Conservation (phyloP, 2,888 invertebrate genomes). For the Mesorhabditis sp. region DNA sequence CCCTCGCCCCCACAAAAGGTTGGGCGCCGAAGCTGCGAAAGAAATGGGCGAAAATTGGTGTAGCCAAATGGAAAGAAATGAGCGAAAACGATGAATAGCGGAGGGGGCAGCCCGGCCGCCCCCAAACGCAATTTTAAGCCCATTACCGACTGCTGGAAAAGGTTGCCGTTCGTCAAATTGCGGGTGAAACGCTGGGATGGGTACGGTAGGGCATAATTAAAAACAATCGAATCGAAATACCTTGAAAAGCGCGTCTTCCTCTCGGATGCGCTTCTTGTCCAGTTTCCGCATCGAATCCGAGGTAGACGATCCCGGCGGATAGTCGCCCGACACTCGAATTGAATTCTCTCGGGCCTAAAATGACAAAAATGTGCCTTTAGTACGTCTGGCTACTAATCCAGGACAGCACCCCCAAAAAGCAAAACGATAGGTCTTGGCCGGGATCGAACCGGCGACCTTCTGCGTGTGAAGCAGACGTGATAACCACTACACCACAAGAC, state of each 20-base stretch:
- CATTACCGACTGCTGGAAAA: too few species aligned
- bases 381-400: too few species aligned
- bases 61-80: too few species aligned
- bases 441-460: slow-evolving; percentile 51
- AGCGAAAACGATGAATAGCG: too few species aligned
- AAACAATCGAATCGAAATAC: slow-evolving; percentile 13
- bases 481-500: slow-evolving; percentile 50
- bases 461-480: slow-evolving; percentile 53
- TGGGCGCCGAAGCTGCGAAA: too few species aligned
- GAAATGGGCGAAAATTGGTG: too few species aligned
- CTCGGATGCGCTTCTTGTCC: slow-evolving; percentile 46
- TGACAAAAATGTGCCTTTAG: neutral
- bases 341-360: slow-evolving; percentile 3
- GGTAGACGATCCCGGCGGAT: too few species aligned
- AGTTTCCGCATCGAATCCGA: slow-evolving; percentile 25
- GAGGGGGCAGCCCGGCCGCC: too few species aligned
- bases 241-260: slow-evolving; percentile 50
- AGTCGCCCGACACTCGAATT: neutral
- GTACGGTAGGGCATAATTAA: too few species aligned
- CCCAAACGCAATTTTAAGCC: too few species aligned
- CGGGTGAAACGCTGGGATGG: slow-evolving; percentile 7
- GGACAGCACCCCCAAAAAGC: neutral
- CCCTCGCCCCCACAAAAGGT: too few species aligned
- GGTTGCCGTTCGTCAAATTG: neutral
- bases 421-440: slow-evolving; percentile 31